Percentiles rank a stretch among this genome's conserved stretches.
Evolutionary conservation across 2,888 invertebrate species (phyloP).

Genomic region (Luperina testacea): DNA sequence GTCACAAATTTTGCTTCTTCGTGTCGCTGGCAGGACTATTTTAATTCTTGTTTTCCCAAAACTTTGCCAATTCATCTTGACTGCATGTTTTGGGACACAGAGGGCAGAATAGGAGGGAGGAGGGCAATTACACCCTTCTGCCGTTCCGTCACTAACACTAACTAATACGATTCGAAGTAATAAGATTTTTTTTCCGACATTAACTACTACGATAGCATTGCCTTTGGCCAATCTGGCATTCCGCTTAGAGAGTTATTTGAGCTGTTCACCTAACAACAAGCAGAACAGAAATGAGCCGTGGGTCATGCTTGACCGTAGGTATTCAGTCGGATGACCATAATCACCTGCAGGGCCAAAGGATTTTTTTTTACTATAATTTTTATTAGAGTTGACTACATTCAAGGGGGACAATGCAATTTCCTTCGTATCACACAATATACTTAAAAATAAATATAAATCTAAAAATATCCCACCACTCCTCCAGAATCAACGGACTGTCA

Average conservation of each 20-base stretch:
- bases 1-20: no score
- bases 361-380: not conserved
- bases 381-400: not conserved
- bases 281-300: not conserved
- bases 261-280: not conserved
- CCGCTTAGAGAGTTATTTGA: not conserved
- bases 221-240: not conserved
- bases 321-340: not conserved
- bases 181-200: no score
- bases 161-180: no score
- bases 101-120: no score
- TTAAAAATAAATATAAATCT: not conserved
- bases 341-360: not conserved
- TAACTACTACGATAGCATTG: not conserved
- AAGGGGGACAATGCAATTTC: not conserved
- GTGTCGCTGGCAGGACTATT: no score
- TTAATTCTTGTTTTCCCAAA: no score
- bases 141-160: no score
- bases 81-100: no score
- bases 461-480: constrained; percentile 12
- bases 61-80: no score
- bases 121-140: no score
- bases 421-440: no score
- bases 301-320: not conserved
- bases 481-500: constrained; percentile 92